Evolutionary conservation across 2,888 invertebrate species (phyloP).

Genomic region (Cancer borealis): DNA sequence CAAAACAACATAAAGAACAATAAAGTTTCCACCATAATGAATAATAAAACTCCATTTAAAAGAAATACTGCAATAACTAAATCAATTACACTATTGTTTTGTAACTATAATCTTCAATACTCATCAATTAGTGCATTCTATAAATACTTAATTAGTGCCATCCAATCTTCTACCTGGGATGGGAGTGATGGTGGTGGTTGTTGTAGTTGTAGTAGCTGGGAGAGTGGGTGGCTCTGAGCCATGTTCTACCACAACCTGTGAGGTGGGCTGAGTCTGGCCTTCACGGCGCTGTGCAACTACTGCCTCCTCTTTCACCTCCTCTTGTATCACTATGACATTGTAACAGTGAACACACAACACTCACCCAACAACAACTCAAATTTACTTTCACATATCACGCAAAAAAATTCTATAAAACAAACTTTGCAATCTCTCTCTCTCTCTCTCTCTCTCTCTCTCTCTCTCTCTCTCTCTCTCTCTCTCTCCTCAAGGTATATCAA

Average conservation of each 20-base stretch:
- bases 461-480: neutral
- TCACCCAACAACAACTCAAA: conserved; percentile 8
- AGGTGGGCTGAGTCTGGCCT: conserved; percentile 64
- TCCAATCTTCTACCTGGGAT: conserved; percentile 68
- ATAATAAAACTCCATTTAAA: neutral
- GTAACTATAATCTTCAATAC: neutral
- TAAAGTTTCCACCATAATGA: neutral
- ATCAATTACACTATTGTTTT: neutral
- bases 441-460: neutral
- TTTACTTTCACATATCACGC: neutral
- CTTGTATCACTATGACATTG: conserved; percentile 69
- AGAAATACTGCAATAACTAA: neutral
- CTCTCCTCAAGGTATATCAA: neutral
- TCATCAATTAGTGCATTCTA: conserved; percentile 24
- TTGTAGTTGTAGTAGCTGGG: conserved; percentile 47
- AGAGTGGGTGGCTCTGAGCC: conserved; percentile 50
- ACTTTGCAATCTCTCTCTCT: neutral
- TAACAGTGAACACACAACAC: conserved; percentile 60
- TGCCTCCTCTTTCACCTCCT: conserved; percentile 67
- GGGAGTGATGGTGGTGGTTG: conserved; percentile 64
- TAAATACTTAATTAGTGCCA: conserved; percentile 12
- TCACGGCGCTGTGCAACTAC: conserved; percentile 68
- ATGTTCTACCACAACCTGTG: conserved; percentile 72
- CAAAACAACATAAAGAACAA: neutral
- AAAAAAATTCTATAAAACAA: neutral